These are phyloP conservation scores for Eidolon helvum DNA, from an alignment of 2,113 vertebrate species.

Conservation along the genomic window DNA sequence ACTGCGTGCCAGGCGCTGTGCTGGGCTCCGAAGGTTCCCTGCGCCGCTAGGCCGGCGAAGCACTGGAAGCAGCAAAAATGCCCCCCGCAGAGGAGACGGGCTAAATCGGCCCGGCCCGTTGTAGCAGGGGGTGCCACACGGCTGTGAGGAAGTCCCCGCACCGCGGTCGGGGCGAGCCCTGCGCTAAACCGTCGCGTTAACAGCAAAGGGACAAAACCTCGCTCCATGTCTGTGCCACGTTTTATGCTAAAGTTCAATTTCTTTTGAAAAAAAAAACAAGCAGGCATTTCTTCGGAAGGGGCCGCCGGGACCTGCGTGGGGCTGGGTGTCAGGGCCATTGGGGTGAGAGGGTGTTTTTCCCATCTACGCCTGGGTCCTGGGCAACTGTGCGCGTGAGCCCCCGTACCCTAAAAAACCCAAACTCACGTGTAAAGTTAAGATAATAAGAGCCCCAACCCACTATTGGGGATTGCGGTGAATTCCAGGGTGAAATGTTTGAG, in stretches of 20 bases:
- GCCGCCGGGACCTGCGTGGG: not conserved
- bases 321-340: not conserved
- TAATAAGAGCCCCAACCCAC: not conserved
- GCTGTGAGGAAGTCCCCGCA: not conserved
- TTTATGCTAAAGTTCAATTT: not conserved
- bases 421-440: not conserved
- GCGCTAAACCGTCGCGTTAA: not conserved
- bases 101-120: not conserved
- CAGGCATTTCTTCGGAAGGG: not conserved
- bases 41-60: not conserved
- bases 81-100: not conserved
- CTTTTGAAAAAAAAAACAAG: not conserved
- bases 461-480: not conserved
- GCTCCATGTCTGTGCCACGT: not conserved
- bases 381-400: not conserved
- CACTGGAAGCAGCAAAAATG: not conserved
- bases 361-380: not conserved
- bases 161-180: rapidly evolving
- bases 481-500: not conserved
- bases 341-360: not conserved
- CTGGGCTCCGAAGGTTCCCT: not conserved
- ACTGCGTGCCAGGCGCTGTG: not conserved
- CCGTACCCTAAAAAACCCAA: not conserved
- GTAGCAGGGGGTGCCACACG: not conserved
- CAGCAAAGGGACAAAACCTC: not conserved